Base-by-base conservation (phyloP, 2,113 vertebrate species). In the Psettodes erumei region DNA sequence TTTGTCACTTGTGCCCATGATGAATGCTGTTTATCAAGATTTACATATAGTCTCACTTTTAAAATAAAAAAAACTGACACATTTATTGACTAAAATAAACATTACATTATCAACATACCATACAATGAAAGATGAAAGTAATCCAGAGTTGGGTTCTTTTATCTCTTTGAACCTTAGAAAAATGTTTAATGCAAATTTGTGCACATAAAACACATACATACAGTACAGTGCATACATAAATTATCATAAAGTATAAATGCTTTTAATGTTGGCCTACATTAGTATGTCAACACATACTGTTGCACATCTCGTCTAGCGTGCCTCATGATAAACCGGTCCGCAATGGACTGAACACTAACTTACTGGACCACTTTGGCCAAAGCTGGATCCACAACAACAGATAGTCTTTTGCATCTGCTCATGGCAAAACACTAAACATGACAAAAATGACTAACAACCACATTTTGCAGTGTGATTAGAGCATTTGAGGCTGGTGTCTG, bases 121-220 rank as follows among this genome's bases (percentile, higher is more conserved):
- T 50, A 56, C 71, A 88, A 84, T 62, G 5, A 80, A 73, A 30
- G 27, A 75, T n/a, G n/a, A 18, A 18, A 15, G 19, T 32, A 70
- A 83, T 81, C 47, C 60, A 81, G 65, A 43, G 32, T 37, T 59
- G 33, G 58, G 68, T 40, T 56, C 40, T 30, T 23, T 68, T 77
- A 66, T 72, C 77, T 79, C 75, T 62, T 83, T 81, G 65, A 89
- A 90, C 81, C 85, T 90, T 85, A 89, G 84, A 93, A 93, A 93
- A 93, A 92, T 56, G 81, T 92, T 93, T 92, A 91, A 90, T 91
- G 86, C 70, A 88, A 90, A 92, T 84, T 81, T 88, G 88, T 90
- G 85, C 90, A 94, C 90, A 91, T 87, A 92, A 90, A 92, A 91
- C 92, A 93, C 80, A 91, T 71, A 92, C 79, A 86, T 88, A 94